Base-by-base conservation (phyloP, 2,113 vertebrate species). In the Zosterops lateralis region DNA sequence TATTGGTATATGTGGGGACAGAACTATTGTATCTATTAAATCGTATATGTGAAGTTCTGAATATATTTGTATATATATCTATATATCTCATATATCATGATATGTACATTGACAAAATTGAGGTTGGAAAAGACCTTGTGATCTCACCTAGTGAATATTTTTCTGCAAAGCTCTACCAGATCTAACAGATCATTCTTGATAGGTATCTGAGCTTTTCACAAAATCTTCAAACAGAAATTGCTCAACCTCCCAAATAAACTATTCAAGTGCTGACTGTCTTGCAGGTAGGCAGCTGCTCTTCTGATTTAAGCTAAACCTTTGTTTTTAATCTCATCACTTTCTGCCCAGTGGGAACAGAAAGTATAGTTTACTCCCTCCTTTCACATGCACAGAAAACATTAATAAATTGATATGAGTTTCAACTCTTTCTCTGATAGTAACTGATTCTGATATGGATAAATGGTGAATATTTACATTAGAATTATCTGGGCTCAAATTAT, bases 391-490 rank as follows among this genome's bases (percentile, higher is more conserved):
- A 36, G 84, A 56, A 90, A 88, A 74, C 13, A 74, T 90, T 53
- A 51, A 64, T 60, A 31, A 66, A 71, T n/a, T 77, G 0, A 12
- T 53, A 78, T 7, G 12, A 64, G 36, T 87, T 94, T 62, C 60
- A 84, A 16, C 5, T 45, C 18, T 28, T 91, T 79, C 51, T 64
- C 42, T 65, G 66, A 56, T 84, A 83, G 34, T 58, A 81, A 78
- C 48, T 60, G 79, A 60, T 83, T 85, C 40, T 45, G n/a, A 60
- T 81, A 42, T 3, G 9, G 75, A 64, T 67, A 77, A 91, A 74
- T 56, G 36, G 17, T 42, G 28, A 51, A 51, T 85, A 87, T 92
- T 87, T 90, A 89, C 34, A 25, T 84, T 78, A 83, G 54, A 85
- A 85, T 71, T 93, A 64, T 70, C 38, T 73, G 36, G 10, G 19